phyloP scores from a whole-genome alignment of 2,797 vertebrate genomes.

The Liparis tanakae region DNA sequence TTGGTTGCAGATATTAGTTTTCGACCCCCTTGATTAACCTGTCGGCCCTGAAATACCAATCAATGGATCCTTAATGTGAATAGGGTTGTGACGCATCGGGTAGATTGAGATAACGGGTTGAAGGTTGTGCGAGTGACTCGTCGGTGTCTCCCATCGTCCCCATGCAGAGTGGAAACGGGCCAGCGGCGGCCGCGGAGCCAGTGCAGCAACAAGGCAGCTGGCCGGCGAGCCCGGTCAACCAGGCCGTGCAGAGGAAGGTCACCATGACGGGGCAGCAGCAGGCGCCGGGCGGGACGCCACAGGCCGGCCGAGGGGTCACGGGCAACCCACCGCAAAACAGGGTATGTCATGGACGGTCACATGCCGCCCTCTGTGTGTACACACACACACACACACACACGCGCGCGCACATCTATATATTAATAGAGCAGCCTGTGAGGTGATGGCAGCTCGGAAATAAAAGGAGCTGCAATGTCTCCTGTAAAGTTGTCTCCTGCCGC shows the following conservation, averaged over 20 bases:
- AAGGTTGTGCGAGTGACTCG: conserved; percentile 18
- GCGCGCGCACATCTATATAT: conserved; percentile 12
- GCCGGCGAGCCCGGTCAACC: conserved; percentile 71
- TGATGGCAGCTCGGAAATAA: conserved; percentile 36
- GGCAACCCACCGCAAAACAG: conserved; percentile 82
- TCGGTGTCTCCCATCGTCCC: conserved; percentile 28
- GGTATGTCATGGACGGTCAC: conserved; percentile 69
- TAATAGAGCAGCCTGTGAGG: conserved; percentile 23
- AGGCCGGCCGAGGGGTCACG: conserved; percentile 81
- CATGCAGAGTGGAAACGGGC: conserved; percentile 86
- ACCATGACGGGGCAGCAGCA: conserved; percentile 83
- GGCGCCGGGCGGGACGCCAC: conserved; percentile 64
- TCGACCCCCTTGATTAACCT: background rate
- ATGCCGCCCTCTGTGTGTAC: background rate
- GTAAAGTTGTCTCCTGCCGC: conserved; percentile 52
- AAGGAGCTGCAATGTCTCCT: conserved; percentile 49
- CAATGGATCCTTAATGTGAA: background rate
- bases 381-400: background rate
- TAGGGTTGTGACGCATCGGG: conserved; percentile 13
- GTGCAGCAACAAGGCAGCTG: conserved; percentile 75
- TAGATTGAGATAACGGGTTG: conserved; percentile 24
- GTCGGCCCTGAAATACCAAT: background rate
- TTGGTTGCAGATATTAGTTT: background rate
- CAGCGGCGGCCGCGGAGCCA: conserved; percentile 75
- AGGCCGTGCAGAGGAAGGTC: conserved; percentile 89